Base-by-base conservation (phyloP, 2,888 invertebrate species). In the Hemistola chrysoprasaria region DNA sequence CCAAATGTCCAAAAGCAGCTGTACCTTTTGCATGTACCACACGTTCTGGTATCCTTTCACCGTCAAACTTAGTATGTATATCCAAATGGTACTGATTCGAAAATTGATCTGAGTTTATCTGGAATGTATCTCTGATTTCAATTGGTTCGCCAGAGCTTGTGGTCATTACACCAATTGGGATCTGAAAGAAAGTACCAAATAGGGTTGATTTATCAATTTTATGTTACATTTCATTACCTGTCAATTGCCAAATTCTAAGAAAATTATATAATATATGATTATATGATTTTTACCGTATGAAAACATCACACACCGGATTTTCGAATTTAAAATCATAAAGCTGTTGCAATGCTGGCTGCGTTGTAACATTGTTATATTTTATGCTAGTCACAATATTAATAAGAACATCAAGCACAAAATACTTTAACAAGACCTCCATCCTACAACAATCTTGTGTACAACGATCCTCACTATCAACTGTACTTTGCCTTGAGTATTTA, bases 11-110 rank as follows among this genome's bases (percentile, higher is more conserved):
- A 68, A 93, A 94, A 1, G 95, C 95, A 8, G 94, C 97, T 23
- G 94, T 94, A 44, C 97, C 98, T 82, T 98, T 98, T 0, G 98
- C 97, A 71, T 97, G 97, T 1, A 96, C 97, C 0, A 97, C 94
- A 55, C 98, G 90, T 71, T 98, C 97, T 0, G 98, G 97, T 60
- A 97, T 97, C 41, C 97, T 91, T 75, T 98, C 97, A 11, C 95
- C 89, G 67, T 92, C 92, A 60, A 96, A 94, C 67, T 96, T 93
- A 0, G 47, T 38, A 0, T 40, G 47, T 3, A 37, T 92, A 83
- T 56, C 94, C 2, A 32, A 39, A 22, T 61, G 59, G 23, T 50
- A 56, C 20, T 59, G 50, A 41, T 66, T 73, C 2, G 50, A 48
- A 9, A 70, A 65, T 2, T 65, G 36, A 27, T 93, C 90, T 0